Percentiles rank a stretch among this genome's conserved stretches.
phyloP scores from a whole-genome alignment of 2,797 vertebrate species.

The Heliangelus exortis region DNA sequence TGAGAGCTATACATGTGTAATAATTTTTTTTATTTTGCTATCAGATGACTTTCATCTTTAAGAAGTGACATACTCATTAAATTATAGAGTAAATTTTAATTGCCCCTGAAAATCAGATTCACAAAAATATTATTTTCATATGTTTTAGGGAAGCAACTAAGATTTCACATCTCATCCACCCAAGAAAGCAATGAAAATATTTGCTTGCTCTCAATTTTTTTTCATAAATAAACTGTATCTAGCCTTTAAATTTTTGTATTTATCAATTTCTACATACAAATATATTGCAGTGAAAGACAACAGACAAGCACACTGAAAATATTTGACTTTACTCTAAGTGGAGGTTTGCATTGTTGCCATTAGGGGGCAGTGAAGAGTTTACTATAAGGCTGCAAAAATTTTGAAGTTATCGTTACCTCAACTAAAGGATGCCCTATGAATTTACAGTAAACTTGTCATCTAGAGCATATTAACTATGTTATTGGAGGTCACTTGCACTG shows the following conservation, averaged over 20 bases:
- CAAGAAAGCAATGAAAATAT: neutral
- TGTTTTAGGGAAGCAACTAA: neutral
- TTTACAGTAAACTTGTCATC: neutral
- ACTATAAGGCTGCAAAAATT: neutral
- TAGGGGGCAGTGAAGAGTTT: slow-evolving; percentile 60
- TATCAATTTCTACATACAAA: neutral
- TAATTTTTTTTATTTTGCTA: neutral
- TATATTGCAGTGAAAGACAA: neutral
- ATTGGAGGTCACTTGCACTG: neutral
- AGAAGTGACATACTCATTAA: neutral
- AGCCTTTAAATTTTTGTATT: neutral
- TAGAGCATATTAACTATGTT: neutral
- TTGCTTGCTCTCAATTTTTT: neutral
- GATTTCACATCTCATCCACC: neutral
- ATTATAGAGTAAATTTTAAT: neutral
- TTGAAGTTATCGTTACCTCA: neutral
- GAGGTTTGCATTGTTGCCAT: neutral
- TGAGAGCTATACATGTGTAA: neutral
- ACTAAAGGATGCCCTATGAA: neutral
- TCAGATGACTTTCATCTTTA: neutral
- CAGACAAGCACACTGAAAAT: neutral
- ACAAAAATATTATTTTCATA: neutral
- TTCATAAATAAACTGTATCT: neutral
- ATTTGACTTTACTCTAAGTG: rapidly evolving
- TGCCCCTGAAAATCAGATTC: neutral